phyloP scores from a whole-genome alignment of 2,797 vertebrate genomes.

The Gorsachius magnificus region DNA sequence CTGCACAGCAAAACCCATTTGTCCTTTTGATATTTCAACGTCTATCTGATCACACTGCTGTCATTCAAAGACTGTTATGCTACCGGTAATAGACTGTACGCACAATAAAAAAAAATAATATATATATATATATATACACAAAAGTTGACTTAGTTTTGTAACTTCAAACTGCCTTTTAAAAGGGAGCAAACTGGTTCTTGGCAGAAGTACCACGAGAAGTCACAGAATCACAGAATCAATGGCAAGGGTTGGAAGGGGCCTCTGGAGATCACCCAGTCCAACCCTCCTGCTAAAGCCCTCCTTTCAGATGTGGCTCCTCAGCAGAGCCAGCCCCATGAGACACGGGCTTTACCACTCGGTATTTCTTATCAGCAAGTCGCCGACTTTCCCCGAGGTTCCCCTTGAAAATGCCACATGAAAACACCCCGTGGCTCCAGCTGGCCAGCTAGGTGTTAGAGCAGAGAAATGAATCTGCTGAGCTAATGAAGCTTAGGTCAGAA shows the following conservation, averaged over 20 bases:
- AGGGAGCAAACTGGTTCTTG: neutral
- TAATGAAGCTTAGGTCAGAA: conserved; percentile 19
- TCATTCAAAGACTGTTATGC: neutral
- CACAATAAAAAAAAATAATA: neutral
- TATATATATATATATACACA: neutral
- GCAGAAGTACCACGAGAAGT: neutral
- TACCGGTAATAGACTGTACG: rapidly evolving
- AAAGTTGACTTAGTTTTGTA: neutral
- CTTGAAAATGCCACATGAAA: neutral
- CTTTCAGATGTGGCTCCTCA: neutral
- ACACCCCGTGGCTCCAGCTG: neutral
- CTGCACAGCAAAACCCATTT: neutral
- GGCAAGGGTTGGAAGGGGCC: no score
- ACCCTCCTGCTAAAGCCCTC: neutral
- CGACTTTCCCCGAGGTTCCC: neutral
- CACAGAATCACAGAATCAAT: no score
- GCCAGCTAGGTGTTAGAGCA: neutral
- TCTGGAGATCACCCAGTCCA: no score
- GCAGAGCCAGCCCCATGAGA: neutral
- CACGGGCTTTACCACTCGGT: neutral
- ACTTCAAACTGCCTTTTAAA: neutral
- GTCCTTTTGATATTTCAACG: neutral
- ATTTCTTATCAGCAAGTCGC: neutral
- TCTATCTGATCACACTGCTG: neutral
- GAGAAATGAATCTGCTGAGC: conserved; percentile 35